These are phyloP conservation scores for Babyrousa celebensis DNA, from an alignment of 2,797 vertebrate genomes.

Conservation along the genomic window DNA sequence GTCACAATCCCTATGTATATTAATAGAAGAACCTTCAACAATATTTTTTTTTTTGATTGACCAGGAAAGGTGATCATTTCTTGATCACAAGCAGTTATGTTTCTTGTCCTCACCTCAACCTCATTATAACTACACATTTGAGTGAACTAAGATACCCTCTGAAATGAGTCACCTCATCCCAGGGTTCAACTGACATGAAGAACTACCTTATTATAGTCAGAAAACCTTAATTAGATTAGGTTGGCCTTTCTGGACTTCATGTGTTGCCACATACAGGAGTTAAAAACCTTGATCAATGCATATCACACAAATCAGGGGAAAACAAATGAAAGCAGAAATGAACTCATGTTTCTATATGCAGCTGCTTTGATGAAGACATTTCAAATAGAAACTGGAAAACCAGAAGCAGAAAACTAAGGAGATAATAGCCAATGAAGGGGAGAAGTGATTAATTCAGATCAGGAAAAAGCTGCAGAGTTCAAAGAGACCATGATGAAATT, in stretches of 20 bases:
- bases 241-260: conserved; percentile 80
- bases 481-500: conserved; percentile 86
- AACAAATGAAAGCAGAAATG: conserved; percentile 69
- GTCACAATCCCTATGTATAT: conserved; percentile 52
- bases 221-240: conserved; percentile 86
- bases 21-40: conserved; percentile 71
- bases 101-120: conserved; percentile 73
- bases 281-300: conserved; percentile 80
- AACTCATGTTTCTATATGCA: conserved; percentile 68
- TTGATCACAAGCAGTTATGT: conserved; percentile 59
- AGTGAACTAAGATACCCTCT: conserved; percentile 77
- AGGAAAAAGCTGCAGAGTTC: conserved; percentile 83
- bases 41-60: conserved; percentile 31
- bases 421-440: conserved; percentile 77
- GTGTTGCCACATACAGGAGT: conserved; percentile 74
- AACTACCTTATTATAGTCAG: conserved; percentile 79
- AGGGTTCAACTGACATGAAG: conserved; percentile 75
- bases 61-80: conserved; percentile 71
- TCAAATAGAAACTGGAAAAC: conserved; percentile 76
- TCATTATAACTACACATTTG: conserved; percentile 77
- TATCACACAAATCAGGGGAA: conserved; percentile 78
- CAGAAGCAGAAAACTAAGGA: conserved; percentile 80
- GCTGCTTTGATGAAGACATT: conserved; percentile 81
- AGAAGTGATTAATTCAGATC: conserved; percentile 85
- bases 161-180: conserved; percentile 75